These are phyloP conservation scores for Lepidonotus clava DNA, from an alignment of 2,888 invertebrate species.

Conservation along the genomic window DNA sequence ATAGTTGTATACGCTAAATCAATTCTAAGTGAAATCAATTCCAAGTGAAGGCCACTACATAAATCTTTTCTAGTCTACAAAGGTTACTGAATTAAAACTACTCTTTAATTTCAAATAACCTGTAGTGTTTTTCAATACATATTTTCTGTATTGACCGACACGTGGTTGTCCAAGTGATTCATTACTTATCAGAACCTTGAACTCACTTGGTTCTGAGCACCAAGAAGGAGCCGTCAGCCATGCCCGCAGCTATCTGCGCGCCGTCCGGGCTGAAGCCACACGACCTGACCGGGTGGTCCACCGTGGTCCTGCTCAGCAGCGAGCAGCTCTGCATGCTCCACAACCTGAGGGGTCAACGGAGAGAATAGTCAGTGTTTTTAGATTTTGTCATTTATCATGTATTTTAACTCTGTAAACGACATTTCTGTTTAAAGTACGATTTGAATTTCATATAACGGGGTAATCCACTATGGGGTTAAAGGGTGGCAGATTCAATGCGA, in stretches of 20 bases:
- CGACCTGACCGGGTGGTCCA: slow-evolving; percentile 78
- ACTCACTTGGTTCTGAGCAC: slow-evolving; percentile 77
- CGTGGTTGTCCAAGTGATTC: not conserved
- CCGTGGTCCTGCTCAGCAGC: slow-evolving; percentile 73
- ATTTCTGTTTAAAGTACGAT: too few species aligned
- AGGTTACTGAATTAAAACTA: not conserved
- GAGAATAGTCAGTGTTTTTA: too few species aligned
- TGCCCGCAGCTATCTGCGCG: slow-evolving; percentile 77
- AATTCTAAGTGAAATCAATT: too few species aligned
- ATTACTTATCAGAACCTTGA: not conserved
- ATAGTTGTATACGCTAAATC: too few species aligned
- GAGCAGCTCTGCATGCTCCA: slow-evolving; percentile 77
- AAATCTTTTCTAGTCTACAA: too few species aligned
- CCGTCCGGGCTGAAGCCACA: slow-evolving; percentile 79
- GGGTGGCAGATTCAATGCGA: too few species aligned
- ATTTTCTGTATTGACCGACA: not conserved
- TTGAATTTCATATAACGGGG: too few species aligned
- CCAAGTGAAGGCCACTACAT: too few species aligned
- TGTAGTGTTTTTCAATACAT: not conserved
- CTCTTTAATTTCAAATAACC: not conserved
- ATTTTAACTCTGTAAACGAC: too few species aligned
- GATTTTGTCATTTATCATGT: too few species aligned
- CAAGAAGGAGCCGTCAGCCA: slow-evolving; percentile 79
- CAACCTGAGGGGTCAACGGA: slow-evolving; percentile 74
- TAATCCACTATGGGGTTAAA: too few species aligned